phyloP scores from a whole-genome alignment of 2,888 invertebrate genomes.

The Platerodrilus igneus region DNA sequence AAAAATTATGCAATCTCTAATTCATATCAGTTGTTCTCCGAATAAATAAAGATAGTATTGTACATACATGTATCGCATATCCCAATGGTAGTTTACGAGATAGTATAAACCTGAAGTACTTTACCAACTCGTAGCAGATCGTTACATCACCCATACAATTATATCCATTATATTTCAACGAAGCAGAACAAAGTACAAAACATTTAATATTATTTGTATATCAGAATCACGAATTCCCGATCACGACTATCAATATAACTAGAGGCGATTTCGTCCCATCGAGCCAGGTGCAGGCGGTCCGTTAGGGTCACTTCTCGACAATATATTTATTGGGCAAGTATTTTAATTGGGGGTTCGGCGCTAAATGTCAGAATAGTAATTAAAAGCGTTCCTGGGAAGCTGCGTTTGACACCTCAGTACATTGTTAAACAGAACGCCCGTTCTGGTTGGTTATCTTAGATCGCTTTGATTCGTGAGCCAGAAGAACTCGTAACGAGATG shows the following conservation, averaged over 20 bases:
- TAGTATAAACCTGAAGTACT: too few relatives aligned
- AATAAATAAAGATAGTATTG: too few relatives aligned
- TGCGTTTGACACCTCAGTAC: conserved; percentile 48
- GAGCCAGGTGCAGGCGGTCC: conserved; percentile 27
- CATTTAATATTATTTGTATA: conserved; percentile 49
- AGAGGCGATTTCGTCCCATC: conserved; percentile 24
- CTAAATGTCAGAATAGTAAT: conserved; percentile 47
- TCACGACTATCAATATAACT: conserved; percentile 30
- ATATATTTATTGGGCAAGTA: conserved; percentile 45
- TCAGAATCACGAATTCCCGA: conserved; percentile 43
- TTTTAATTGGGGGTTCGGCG: conserved; percentile 48
- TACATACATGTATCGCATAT: too few relatives aligned
- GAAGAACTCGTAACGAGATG: conserved; percentile 41
- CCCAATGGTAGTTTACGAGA: too few relatives aligned
- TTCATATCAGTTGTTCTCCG: too few relatives aligned
- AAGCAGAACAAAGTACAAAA: conserved; percentile 43
- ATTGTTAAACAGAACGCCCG: conserved; percentile 44
- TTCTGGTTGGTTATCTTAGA: conserved; percentile 40
- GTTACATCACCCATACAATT: conserved; percentile 46
- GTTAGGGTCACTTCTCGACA: conserved; percentile 31
- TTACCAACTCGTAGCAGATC: too few relatives aligned
- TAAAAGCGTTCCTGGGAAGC: conserved; percentile 47
- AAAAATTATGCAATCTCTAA: too few relatives aligned
- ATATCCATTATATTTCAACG: conserved; percentile 44
- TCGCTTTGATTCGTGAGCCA: conserved; percentile 44